Conservation (phyloP, 2,888 invertebrate species). For the Torymus texanus region DNA sequence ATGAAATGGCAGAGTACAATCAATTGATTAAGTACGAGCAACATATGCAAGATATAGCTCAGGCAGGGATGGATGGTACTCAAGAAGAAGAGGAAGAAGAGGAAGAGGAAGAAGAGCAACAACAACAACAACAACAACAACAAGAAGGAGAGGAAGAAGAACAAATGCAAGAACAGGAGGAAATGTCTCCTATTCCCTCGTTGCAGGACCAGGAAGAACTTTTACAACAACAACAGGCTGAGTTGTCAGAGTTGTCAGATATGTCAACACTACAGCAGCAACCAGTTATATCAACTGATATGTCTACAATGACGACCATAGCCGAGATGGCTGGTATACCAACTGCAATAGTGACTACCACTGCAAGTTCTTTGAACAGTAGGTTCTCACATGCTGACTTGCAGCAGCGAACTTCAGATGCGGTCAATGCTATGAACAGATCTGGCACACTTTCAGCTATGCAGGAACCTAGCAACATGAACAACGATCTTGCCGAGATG, state of each 20-base stretch:
- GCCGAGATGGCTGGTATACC: constrained; percentile 44
- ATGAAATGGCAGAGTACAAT: constrained; percentile 45
- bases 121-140: constrained; percentile 23
- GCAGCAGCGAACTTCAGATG: constrained; percentile 29
- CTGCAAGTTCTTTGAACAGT: constrained; percentile 33
- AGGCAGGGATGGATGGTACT: constrained; percentile 11
- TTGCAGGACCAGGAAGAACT: constrained; percentile 45
- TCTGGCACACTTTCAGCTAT: constrained; percentile 3
- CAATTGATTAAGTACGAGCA: constrained; percentile 53
- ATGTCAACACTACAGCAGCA: constrained; percentile 44
- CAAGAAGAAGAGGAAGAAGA: constrained; percentile 50
- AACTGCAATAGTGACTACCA: constrained; percentile 42
- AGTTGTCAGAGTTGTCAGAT: constrained; percentile 35
- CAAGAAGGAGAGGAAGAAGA: constrained; percentile 32
- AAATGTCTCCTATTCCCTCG: constrained; percentile 14
- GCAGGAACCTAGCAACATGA: constrained; percentile 39
- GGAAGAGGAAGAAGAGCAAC: constrained; percentile 31
- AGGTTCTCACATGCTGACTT: constrained; percentile 2
- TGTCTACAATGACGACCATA: constrained; percentile 31
- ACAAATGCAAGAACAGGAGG: constrained; percentile 32
- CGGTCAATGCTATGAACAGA: no score
- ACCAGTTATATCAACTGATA: constrained; percentile 10
- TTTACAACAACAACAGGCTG: constrained; percentile 41
- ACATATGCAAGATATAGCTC: constrained; percentile 27
- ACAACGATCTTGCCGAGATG: constrained; percentile 35